Evolutionary conservation across 2,113 vertebrate species (phyloP).

Genomic region (Thamnaconus septentrionalis): DNA sequence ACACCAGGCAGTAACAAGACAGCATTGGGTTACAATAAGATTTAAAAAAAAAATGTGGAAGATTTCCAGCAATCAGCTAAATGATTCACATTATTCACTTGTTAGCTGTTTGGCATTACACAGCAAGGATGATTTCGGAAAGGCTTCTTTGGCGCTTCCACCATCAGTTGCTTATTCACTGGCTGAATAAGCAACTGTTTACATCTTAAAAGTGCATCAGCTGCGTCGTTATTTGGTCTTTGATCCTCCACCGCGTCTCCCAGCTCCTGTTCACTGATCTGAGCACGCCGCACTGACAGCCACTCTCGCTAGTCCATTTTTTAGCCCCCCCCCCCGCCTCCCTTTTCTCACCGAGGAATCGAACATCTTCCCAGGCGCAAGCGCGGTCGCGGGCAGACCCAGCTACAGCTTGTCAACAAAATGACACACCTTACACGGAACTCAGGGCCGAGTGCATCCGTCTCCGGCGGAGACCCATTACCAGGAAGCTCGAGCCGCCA

Average conservation of each 20-base stretch:
- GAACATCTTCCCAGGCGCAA: conserved; percentile 24
- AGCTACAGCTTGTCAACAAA: conserved; percentile 58
- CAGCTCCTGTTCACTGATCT: conserved; percentile 26
- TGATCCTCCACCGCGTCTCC: conserved; percentile 16
- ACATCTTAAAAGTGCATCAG: background rate
- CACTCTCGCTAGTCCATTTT: background rate
- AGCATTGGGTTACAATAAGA: no score
- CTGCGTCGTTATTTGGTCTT: conserved; percentile 17
- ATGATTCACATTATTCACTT: no score
- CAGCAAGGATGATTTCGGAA: no score
- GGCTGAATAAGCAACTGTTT: conserved; percentile 2
- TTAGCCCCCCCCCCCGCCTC: background rate
- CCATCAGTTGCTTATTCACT: no score
- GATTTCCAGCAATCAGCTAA: no score
- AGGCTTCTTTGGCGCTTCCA: no score
- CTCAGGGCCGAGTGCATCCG: conserved; percentile 37
- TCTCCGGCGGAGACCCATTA: conserved; percentile 53
- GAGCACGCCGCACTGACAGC: conserved; percentile 21
- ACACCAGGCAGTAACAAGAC: no score
- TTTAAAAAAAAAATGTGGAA: no score
- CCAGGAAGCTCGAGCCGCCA: conserved; percentile 27
- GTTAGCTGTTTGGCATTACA: no score
- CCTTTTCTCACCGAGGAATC: conserved; percentile 28
- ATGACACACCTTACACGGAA: conserved; percentile 60
- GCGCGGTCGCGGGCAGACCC: conserved; percentile 23